phyloP scores from a whole-genome alignment of 2,888 invertebrate species.

The Lamellibrachia columna region DNA sequence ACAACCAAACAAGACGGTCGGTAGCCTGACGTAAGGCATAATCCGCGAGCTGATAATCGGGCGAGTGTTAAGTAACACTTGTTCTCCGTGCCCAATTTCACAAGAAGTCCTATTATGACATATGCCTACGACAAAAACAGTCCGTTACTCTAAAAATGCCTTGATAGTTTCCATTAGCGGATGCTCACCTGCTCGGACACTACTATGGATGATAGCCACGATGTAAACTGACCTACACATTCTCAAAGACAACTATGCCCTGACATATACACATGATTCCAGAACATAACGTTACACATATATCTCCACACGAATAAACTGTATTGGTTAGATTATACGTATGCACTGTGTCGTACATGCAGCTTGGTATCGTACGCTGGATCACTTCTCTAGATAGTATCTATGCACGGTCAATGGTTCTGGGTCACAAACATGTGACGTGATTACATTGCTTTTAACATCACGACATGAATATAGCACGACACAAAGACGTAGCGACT shows the following conservation, averaged over 20 bases:
- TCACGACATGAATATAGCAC: neutral
- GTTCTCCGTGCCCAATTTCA: neutral
- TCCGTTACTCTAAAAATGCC: neutral
- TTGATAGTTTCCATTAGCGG: neutral
- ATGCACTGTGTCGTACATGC: neutral
- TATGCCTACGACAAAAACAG: neutral
- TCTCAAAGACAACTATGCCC: neutral
- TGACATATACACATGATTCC: neutral
- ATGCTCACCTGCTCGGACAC: neutral
- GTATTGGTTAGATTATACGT: neutral
- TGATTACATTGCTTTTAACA: neutral
- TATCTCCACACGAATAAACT: neutral
- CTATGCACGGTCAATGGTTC: neutral
- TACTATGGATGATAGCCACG: neutral
- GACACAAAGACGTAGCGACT: neutral
- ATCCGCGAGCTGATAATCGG: neutral
- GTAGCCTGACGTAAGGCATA: neutral
- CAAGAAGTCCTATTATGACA: neutral
- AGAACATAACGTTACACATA: neutral
- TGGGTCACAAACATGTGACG: neutral
- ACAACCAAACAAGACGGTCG: neutral
- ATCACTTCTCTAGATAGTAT: neutral
- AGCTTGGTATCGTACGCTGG: neutral
- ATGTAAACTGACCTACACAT: neutral
- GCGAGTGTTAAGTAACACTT: neutral